A percentile compares a stretch with the other conserved stretches of the same genome.
phyloP scores from a whole-genome alignment of 2,888 invertebrate species.

The Habrosyne pyritoides region DNA sequence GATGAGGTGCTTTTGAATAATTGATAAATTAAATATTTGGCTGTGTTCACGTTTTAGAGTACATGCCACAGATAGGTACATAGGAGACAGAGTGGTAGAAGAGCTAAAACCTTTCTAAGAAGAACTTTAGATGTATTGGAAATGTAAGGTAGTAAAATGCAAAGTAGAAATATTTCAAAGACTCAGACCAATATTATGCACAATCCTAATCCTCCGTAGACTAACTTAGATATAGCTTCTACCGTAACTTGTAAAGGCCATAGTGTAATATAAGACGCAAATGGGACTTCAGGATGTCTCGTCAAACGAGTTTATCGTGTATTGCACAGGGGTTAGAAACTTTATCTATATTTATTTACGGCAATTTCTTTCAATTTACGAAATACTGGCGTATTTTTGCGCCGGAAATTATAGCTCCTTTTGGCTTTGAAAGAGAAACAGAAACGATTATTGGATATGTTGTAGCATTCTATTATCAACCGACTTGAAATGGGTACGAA shows the following conservation, averaged over 20 bases:
- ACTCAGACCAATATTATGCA: not conserved
- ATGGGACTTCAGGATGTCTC: not conserved
- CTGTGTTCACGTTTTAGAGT: too few relatives aligned
- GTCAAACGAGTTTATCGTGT: not conserved
- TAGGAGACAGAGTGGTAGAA: too few relatives aligned
- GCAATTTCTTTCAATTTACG: too few relatives aligned
- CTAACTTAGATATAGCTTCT: not conserved
- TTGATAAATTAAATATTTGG: too few relatives aligned
- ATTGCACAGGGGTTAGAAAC: not conserved
- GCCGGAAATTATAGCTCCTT: too few relatives aligned
- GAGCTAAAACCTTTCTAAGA: not conserved
- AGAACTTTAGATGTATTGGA: not conserved
- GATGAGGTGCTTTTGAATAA: too few relatives aligned
- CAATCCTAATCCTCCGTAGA: not conserved
- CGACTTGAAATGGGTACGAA: too few relatives aligned
- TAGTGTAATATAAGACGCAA: not conserved
- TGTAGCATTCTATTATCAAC: not conserved
- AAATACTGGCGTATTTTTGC: too few relatives aligned
- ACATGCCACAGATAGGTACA: too few relatives aligned
- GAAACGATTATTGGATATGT: too few relatives aligned
- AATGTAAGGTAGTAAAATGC: not conserved
- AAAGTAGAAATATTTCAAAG: not conserved
- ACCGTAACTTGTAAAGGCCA: not conserved
- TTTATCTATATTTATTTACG: not conserved
- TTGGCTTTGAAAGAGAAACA: too few relatives aligned